Base-by-base conservation (phyloP, 2,113 vertebrate species). In the Carollia perspicillata region DNA sequence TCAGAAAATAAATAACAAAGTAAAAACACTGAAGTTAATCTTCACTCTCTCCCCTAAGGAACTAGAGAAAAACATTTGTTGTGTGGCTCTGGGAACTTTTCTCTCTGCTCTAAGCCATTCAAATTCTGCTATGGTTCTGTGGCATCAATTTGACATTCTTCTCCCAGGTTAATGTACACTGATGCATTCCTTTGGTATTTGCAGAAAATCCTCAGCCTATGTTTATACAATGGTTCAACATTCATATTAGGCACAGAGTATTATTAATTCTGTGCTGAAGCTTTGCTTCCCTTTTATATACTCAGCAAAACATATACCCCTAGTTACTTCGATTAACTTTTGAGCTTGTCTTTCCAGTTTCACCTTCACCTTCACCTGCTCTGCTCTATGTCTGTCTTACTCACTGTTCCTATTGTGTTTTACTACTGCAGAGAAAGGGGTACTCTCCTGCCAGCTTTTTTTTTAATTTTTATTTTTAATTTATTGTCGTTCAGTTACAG, bases 11-110 rank as follows among this genome's bases (percentile, higher is more conserved):
- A 55, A 40, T 13, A 77, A 71, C 6, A 84, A 78, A 58, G 33
- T 79, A 60, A 86, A 81, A 89, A 86, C 69, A 75, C 2, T 69
- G 23, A 94, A 92, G 2, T 58, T 94, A 94, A 84, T 87, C 53
- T 95, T n/a, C 55, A 28, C 10, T 91, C 14, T 40, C 12, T 66
- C 53, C 20, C 22, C 0, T 72, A 40, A 94, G 22, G 16, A 81
- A 66, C 28, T 68, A 92, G 44, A 40, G 18, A 81, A 71, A 81
- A 51, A 10, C 20, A 37, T 51, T 51, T 16, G 26, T 14, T 85
- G 68, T 77, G 18, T 49, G 7, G 3, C n/a, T 72, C 26, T 72
- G 65, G 8, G 0, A 44, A 66, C 22, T 14, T 60, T 66, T 53
- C 30, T 72, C 51, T 84, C 63, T 37, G 23, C 65, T 17, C 30